A percentile compares a stretch with the other conserved stretches of the same genome.
These are phyloP conservation scores for Bombus confusus DNA, from an alignment of 1,140 invertebrate species.

Conservation along the genomic window DNA sequence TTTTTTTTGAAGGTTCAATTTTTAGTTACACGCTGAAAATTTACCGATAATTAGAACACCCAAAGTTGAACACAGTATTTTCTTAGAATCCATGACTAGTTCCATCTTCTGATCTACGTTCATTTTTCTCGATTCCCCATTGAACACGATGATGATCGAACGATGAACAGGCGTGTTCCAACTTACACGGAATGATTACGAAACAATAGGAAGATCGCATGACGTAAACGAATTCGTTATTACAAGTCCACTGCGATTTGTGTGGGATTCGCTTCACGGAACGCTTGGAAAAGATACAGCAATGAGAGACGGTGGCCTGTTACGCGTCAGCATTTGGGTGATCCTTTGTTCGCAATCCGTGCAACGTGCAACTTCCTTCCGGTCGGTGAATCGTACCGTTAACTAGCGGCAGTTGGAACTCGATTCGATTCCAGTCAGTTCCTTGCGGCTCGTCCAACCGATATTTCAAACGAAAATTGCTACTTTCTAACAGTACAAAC, in stretches of 20 bases:
- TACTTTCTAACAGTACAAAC: no score
- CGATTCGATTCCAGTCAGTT: neutral
- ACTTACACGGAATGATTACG: conserved; percentile 19
- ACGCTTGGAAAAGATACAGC: conserved; percentile 22
- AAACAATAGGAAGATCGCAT: conserved; percentile 46
- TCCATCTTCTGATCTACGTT: conserved; percentile 24
- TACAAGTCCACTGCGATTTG: conserved; percentile 28
- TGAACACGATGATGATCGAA: conserved; percentile 57
- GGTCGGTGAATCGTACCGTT: conserved; percentile 46
- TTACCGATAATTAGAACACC: no score
- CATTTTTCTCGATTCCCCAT: conserved; percentile 60
- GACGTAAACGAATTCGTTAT: conserved; percentile 63
- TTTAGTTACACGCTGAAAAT: neutral
- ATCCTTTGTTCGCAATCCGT: conserved; percentile 69
- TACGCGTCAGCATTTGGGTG: conserved; percentile 45
- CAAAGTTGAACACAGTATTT: no score
- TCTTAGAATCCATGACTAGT: neutral
- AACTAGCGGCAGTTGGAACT: neutral
- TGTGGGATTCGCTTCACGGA: conserved; percentile 18
- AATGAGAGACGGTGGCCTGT: conserved; percentile 15
- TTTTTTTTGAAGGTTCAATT: neutral
- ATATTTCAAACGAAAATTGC: no score
- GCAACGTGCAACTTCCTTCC: conserved; percentile 73
- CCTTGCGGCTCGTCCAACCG: neutral
- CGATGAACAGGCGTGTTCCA: conserved; percentile 61